Evolutionary conservation across 2,113 vertebrate genomes (phyloP).

Genomic region (Notiomystis cincta): DNA sequence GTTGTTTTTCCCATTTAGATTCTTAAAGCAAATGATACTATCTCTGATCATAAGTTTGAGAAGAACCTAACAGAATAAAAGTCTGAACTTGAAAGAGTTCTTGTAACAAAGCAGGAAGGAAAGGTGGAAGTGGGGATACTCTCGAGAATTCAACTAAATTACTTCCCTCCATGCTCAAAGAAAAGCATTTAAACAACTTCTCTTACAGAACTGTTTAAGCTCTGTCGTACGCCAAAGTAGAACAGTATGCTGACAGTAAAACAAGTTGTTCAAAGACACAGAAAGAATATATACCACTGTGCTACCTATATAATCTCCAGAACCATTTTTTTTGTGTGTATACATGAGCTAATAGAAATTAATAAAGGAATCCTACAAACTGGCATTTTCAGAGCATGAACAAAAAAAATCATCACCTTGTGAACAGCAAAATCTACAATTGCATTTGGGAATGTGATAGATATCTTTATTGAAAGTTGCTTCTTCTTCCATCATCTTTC

Average conservation of each 20-base stretch:
- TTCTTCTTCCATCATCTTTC: background rate
- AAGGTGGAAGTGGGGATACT: background rate
- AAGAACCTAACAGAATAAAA: background rate
- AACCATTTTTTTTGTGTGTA: background rate
- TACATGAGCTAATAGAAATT: background rate
- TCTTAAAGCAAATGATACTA: background rate
- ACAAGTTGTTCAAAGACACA: background rate
- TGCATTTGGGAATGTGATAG: background rate
- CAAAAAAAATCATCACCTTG: background rate
- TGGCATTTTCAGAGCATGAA: background rate
- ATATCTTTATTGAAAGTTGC: background rate
- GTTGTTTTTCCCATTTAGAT: background rate
- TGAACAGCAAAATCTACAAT: background rate
- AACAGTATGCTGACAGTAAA: background rate
- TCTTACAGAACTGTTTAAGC: background rate
- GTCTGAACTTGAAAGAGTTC: background rate
- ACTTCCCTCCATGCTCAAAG: background rate
- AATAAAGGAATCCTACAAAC: background rate
- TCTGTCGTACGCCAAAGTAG: background rate
- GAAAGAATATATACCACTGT: background rate
- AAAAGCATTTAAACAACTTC: background rate
- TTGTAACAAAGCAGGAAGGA: background rate
- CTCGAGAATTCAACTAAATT: background rate
- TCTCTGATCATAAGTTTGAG: background rate
- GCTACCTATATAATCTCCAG: background rate